phyloP scores from a whole-genome alignment of 2,113 vertebrate genomes.

The Motacilla alba region DNA sequence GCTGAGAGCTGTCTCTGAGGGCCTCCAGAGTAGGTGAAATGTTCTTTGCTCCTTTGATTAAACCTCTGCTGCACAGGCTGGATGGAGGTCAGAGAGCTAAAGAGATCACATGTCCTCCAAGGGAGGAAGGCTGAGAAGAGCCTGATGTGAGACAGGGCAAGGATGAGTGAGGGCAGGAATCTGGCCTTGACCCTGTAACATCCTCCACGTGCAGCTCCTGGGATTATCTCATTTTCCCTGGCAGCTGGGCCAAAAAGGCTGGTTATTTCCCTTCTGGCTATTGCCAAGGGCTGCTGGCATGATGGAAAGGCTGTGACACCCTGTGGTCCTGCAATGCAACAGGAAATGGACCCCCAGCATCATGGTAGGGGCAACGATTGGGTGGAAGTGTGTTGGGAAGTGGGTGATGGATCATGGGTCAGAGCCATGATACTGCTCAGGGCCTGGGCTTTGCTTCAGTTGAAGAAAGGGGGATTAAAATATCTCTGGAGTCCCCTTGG shows the following conservation, averaged over 20 bases:
- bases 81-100: not conserved
- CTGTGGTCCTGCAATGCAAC: not conserved
- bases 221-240: not conserved
- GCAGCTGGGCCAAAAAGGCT: not conserved
- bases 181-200: not conserved
- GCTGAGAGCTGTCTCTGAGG: not conserved
- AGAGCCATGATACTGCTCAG: not conserved
- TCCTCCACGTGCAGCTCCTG: not conserved
- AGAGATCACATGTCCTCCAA: not conserved
- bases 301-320: slow-evolving; percentile 35
- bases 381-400: not conserved
- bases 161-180: not conserved
- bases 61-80: not conserved
- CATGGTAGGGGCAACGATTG: not conserved
- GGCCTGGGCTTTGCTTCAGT: not conserved
- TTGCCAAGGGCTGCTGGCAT: not conserved
- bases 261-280: not conserved
- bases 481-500: not conserved
- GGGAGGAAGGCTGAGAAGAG: not conserved
- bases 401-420: not conserved
- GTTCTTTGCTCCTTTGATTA: not conserved
- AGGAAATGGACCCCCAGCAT: not conserved
- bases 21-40: not conserved
- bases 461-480: not conserved
- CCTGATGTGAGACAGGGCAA: not conserved